phyloP scores from a whole-genome alignment of 2,797 vertebrate species.

The Podarcis siculus region DNA sequence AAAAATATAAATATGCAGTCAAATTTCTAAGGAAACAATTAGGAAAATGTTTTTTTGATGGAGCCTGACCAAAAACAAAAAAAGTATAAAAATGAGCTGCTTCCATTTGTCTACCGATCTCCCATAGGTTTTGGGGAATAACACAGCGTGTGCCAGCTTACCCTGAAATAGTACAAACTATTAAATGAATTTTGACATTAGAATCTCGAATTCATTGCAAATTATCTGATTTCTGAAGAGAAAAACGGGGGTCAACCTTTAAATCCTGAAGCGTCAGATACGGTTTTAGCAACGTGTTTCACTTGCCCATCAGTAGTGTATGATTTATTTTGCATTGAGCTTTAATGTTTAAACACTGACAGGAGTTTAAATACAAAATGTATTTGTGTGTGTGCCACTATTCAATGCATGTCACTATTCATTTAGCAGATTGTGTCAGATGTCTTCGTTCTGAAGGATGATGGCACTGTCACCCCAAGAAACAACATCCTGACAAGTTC shows the following conservation, averaged over 20 bases:
- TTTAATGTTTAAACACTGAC: slow-evolving; percentile 82
- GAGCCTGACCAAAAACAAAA: slow-evolving; percentile 53
- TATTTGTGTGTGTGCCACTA: slow-evolving; percentile 76
- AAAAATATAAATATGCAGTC: slow-evolving; percentile 69
- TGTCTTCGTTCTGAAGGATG: slow-evolving; percentile 82
- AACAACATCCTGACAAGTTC: slow-evolving; percentile 81
- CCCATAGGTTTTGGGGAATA: slow-evolving; percentile 55
- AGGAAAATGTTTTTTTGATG: slow-evolving; percentile 63
- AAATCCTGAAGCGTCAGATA: slow-evolving; percentile 70
- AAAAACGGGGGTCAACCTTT: slow-evolving; percentile 61
- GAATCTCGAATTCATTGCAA: slow-evolving; percentile 71
- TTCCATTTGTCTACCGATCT: slow-evolving; percentile 53
- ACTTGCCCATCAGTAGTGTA: slow-evolving; percentile 75
- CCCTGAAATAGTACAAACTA: slow-evolving; percentile 54
- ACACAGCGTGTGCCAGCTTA: slow-evolving; percentile 61
- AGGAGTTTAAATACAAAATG: slow-evolving; percentile 85
- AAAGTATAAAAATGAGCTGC: slow-evolving; percentile 39
- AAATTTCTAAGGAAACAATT: slow-evolving; percentile 74
- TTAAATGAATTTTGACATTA: slow-evolving; percentile 62
- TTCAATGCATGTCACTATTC: slow-evolving; percentile 82
- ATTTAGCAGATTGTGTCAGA: slow-evolving; percentile 83
- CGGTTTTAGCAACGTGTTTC: slow-evolving; percentile 80
- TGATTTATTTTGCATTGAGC: slow-evolving; percentile 84
- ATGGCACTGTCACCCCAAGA: slow-evolving; percentile 78
- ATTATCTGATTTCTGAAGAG: slow-evolving; percentile 69